Base-by-base conservation (phyloP, 2,888 invertebrate genomes). In the Tenthredo scrophulariae region DNA sequence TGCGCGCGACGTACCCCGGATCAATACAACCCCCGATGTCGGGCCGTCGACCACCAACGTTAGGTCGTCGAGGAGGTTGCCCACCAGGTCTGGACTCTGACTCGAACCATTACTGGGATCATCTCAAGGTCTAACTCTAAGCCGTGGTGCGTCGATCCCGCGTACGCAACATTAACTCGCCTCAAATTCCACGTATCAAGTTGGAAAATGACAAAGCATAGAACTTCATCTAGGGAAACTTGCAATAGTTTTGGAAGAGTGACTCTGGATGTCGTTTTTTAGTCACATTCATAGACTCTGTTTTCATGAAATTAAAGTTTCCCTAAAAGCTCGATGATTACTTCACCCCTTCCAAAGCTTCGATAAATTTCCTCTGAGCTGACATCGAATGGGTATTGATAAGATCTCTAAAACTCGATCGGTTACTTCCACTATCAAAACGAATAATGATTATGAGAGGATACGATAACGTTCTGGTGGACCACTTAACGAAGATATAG, bases 1-100 rank as follows among this genome's bases (percentile, higher is more conserved):
- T 91, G 91, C 91, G 91, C 91, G 91, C 91, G 90, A 91, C 90
- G 90, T 85, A 84, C 86, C 67, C 89, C 87, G 91, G 92, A 92
- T 93, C 93, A 93, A 93, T 93, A 93, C 92, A 88, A 86, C 87
- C 77, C 84, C 72, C 85, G 43, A 43, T 33, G 84, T 85, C 74
- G 65, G 33, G 67, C 43, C 83, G 70, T 26, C 83, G 67, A 80
- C 58, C 80, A 80, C 80, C 80, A 40, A 80, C 62, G 80, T 80
- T 58, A 58, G 80, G 37, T 62, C 80, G 80, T 62, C 62, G 80
- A 80, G 40, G 62, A 80, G 58, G 80, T 50, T 77, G 77, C 77
- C 50, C 77, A 77, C 54, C 50, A 50, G 40, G 62, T 80, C 62
- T 80, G 58, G 80, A 80, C 80, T 62, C 40, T 62, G 58, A 26